These are phyloP conservation scores for Microchrysa polita DNA, from an alignment of 2,888 invertebrate genomes.

Conservation along the genomic window DNA sequence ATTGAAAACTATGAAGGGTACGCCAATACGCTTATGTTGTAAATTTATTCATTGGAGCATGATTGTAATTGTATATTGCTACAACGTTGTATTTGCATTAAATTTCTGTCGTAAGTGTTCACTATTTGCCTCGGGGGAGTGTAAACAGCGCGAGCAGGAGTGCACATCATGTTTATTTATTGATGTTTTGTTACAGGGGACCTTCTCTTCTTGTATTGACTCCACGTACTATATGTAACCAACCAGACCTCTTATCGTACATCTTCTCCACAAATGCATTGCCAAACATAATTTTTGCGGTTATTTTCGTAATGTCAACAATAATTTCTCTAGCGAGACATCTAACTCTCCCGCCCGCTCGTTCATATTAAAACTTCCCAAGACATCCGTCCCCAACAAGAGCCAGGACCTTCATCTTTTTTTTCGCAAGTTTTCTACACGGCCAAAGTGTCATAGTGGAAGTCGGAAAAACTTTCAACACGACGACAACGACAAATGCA, in stretches of 20 bases:
- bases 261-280: not conserved
- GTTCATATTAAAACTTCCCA: constrained; percentile 2
- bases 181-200: too few relatives aligned
- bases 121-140: too few relatives aligned
- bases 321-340: not conserved
- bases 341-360: not conserved
- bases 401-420: constrained; percentile 5
- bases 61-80: not conserved
- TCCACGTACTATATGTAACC: too few relatives aligned
- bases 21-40: not conserved
- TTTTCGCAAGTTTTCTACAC: not conserved
- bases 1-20: not conserved
- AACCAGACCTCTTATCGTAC: too few relatives aligned
- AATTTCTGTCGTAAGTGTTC: too few relatives aligned
- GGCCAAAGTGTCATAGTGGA: not conserved
- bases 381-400: constrained; percentile 2
- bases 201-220: too few relatives aligned
- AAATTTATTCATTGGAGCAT: constrained; percentile 5
- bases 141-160: too few relatives aligned
- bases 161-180: too few relatives aligned
- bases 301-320: constrained; percentile 9
- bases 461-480: constrained; percentile 20
- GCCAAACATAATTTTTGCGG: not conserved
- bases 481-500: constrained; percentile 14
- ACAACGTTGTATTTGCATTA: too few relatives aligned